phyloP scores from a whole-genome alignment of 2,113 vertebrate genomes.

The Lepidothrix coronata region DNA sequence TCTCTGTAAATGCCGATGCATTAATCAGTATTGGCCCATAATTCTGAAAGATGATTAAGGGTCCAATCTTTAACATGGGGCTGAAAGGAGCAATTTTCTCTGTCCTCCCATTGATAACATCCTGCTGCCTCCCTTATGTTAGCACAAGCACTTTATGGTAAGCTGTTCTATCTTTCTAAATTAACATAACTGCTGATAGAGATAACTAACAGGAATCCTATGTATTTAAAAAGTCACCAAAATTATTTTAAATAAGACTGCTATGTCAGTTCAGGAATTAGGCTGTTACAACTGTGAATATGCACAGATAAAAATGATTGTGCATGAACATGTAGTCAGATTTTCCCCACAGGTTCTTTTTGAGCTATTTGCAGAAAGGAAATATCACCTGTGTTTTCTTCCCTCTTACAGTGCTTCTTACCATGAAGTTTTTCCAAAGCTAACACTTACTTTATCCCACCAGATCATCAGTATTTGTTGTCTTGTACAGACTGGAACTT shows the following conservation, averaged over 20 bases:
- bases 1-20: neutral
- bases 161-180: neutral
- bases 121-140: neutral
- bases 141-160: neutral
- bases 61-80: neutral
- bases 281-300: neutral
- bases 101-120: neutral
- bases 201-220: neutral
- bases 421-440: neutral
- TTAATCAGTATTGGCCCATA: neutral
- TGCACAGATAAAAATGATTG: neutral
- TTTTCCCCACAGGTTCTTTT: neutral
- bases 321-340: neutral
- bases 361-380: neutral
- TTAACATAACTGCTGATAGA: neutral
- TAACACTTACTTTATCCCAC: neutral
- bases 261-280: neutral
- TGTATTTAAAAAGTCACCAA: neutral
- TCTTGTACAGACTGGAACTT: neutral
- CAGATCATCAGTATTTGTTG: neutral
- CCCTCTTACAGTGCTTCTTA: neutral
- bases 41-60: neutral
- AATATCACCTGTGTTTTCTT: neutral
- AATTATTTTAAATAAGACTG: neutral
- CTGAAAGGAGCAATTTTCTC: neutral